Evolutionary conservation across 2,888 invertebrate species (phyloP).

Genomic region (Osedax frankpressi): DNA sequence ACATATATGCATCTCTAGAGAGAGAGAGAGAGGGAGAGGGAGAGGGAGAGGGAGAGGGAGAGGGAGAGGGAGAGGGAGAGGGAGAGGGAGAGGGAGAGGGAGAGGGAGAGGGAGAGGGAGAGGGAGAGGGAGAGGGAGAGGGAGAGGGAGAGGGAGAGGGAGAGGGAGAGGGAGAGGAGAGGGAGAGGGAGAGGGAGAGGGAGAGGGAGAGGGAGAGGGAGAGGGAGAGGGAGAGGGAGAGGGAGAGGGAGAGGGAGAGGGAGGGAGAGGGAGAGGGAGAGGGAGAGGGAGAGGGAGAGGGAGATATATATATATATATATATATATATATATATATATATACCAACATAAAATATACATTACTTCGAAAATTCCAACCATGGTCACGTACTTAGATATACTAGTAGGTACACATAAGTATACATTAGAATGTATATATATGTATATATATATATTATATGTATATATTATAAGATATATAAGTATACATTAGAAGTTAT

Average conservation of each 20-base stretch:
- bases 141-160: slow-evolving; percentile 14
- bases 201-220: slow-evolving; percentile 18
- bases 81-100: slow-evolving; percentile 13
- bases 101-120: slow-evolving; percentile 9
- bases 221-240: slow-evolving; percentile 16
- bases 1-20: background rate
- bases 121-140: slow-evolving; percentile 13
- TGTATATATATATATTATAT: too few relatives aligned
- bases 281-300: background rate
- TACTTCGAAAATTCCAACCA: too few relatives aligned
- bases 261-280: background rate
- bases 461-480: too few relatives aligned
- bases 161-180: slow-evolving; percentile 18
- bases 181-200: slow-evolving; percentile 16
- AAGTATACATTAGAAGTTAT: too few relatives aligned
- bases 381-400: too few relatives aligned
- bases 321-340: too few relatives aligned
- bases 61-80: slow-evolving; percentile 7
- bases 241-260: background rate
- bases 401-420: too few relatives aligned
- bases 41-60: slow-evolving; percentile 2
- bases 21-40: slow-evolving; percentile 6
- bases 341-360: too few relatives aligned
- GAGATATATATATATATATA: too few relatives aligned
- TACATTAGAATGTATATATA: too few relatives aligned